phyloP scores from a whole-genome alignment of 92 coral and sea anemone species.

The Ricordea florida region DNA sequence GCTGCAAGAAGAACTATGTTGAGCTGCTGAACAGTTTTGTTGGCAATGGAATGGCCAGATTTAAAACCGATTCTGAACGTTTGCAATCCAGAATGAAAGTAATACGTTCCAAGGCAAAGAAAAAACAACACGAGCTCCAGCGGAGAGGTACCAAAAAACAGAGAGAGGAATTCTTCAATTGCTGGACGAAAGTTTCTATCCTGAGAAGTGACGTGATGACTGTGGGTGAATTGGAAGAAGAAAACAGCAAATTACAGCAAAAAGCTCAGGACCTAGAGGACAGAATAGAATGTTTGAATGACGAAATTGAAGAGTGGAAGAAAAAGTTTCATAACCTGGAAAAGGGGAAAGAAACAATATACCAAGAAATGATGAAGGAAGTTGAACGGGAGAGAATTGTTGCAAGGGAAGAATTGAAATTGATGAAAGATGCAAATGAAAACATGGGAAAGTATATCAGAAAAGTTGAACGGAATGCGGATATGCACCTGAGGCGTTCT shows the following conservation, averaged over 20 bases:
- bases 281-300: conserved; percentile 23
- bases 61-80: conserved; percentile 17
- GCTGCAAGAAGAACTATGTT: neutral
- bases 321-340: conserved; percentile 36
- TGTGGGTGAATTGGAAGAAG: conserved; percentile 24
- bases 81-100: conserved; percentile 9
- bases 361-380: conserved; percentile 28
- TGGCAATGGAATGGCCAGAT: conserved; percentile 20
- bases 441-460: conserved; percentile 22
- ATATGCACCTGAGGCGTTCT: too few relatives aligned
- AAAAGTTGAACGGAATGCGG: conserved; percentile 10
- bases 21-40: conserved; percentile 28
- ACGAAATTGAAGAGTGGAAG: conserved; percentile 47
- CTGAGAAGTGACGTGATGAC: conserved; percentile 39
- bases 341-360: conserved; percentile 39
- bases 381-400: neutral
- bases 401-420: conserved; percentile 9
- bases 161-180: conserved; percentile 3
- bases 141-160: conserved; percentile 20
- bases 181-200: conserved; percentile 21
- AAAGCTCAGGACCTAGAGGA: conserved; percentile 23
- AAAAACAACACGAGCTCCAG: conserved; percentile 1
- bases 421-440: conserved; percentile 24
- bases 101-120: neutral
- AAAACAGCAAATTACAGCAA: neutral